Evolutionary conservation across 2,797 vertebrate genomes (phyloP).

Genomic region (Meda fulgida): DNA sequence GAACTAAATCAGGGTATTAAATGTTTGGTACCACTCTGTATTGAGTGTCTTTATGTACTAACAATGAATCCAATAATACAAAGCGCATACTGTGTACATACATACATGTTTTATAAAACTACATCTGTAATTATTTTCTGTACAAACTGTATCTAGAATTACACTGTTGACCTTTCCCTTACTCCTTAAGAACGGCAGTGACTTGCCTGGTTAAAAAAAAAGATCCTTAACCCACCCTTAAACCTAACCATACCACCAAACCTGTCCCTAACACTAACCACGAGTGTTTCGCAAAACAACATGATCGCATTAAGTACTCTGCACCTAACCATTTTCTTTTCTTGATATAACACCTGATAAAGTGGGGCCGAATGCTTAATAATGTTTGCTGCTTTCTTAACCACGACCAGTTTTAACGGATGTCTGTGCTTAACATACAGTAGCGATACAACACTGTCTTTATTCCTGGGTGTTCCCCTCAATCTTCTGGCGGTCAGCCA

Average conservation of each 20-base stretch:
- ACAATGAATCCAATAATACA: not conserved
- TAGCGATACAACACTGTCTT: not conserved
- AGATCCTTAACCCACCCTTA: no score
- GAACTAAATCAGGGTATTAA: not conserved
- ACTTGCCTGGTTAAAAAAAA: no score
- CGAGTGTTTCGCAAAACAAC: not conserved
- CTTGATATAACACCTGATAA: not conserved
- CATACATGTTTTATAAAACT: not conserved
- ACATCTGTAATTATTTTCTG: no score
- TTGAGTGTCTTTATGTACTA: not conserved
- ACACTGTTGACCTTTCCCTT: not conserved
- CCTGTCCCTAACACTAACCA: not conserved
- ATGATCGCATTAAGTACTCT: not conserved
- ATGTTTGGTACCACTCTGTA: not conserved
- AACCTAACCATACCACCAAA: not conserved
- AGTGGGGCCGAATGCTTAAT: not conserved
- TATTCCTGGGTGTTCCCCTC: constrained; percentile 49
- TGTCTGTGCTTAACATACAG: not conserved
- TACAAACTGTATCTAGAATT: not conserved
- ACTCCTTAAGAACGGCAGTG: no score
- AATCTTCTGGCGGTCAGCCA: constrained; percentile 61
- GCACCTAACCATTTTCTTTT: not conserved
- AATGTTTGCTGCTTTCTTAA: not conserved
- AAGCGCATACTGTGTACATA: no score
- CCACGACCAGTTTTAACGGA: not conserved